Conservation (phyloP, 2,113 vertebrate species). For the Poecilia latipinna region DNA sequence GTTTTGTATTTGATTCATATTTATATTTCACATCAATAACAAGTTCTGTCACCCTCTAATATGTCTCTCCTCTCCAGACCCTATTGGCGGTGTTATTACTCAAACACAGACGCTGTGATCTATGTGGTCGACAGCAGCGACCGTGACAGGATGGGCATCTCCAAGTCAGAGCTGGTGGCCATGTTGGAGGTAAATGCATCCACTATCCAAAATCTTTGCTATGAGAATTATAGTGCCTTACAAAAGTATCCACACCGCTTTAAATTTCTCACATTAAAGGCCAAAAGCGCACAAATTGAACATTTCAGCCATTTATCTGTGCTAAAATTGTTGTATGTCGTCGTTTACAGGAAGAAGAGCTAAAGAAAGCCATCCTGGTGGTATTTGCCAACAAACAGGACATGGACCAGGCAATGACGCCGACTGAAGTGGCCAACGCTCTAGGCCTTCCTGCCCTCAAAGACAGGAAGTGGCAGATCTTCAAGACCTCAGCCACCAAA, state of each 20-base stretch:
- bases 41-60: not conserved
- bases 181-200: conserved; percentile 89
- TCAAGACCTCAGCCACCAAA: conserved; percentile 97
- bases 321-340: not conserved
- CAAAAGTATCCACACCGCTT: too few species aligned
- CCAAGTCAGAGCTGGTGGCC: conserved; percentile 96
- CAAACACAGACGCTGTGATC: conserved; percentile 97
- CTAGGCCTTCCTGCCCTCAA: conserved; percentile 94
- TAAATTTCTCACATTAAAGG: too few species aligned
- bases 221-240: too few species aligned
- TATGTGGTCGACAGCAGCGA: conserved; percentile 99
- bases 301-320: too few species aligned
- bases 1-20: not conserved
- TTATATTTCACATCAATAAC: not conserved
- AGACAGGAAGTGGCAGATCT: conserved; percentile 99
- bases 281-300: too few species aligned
- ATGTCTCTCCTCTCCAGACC: conserved; percentile 76
- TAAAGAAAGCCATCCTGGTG: conserved; percentile 97
- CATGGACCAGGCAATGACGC: conserved; percentile 98
- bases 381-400: conserved; percentile 99
- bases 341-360: conserved; percentile 89
- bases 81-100: conserved; percentile 98
- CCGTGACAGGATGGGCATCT: conserved; percentile 96
- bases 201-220: too few species aligned
- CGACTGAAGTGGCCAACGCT: conserved; percentile 93